phyloP scores from a whole-genome alignment of 2,113 vertebrate species.

The Otis tarda region DNA sequence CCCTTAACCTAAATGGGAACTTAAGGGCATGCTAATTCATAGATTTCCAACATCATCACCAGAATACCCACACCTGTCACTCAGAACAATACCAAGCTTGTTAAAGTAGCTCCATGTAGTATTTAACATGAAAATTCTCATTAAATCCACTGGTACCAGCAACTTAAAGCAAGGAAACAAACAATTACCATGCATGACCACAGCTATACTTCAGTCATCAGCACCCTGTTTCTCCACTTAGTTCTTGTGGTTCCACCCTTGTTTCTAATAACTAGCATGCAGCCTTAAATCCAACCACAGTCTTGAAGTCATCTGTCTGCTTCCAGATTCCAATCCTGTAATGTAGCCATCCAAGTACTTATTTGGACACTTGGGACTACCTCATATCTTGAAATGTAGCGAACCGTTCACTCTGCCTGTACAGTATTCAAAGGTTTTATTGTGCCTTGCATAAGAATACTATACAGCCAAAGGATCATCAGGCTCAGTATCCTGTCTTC shows the following conservation, averaged over 20 bases:
- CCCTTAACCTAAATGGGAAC: background rate
- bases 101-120: background rate
- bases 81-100: background rate
- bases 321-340: background rate
- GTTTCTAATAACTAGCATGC: background rate
- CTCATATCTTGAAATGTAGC: background rate
- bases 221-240: background rate
- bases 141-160: background rate
- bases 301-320: background rate
- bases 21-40: background rate
- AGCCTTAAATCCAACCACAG: background rate
- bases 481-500: background rate
- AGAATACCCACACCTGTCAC: background rate
- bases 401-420: background rate
- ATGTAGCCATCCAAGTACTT: background rate
- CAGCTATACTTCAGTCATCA: background rate
- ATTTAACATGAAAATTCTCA: conserved; percentile 3
- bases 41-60: background rate
- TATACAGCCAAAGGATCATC: background rate
- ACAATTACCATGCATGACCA: background rate
- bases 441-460: background rate
- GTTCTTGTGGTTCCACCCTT: background rate
- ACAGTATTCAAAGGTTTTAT: background rate
- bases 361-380: background rate
- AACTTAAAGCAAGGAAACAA: background rate